A percentile compares a stretch with the other conserved stretches of the same genome.
Evolutionary conservation across 2,797 vertebrate species (phyloP).

Genomic region (Buphagus erythrorhynchus): DNA sequence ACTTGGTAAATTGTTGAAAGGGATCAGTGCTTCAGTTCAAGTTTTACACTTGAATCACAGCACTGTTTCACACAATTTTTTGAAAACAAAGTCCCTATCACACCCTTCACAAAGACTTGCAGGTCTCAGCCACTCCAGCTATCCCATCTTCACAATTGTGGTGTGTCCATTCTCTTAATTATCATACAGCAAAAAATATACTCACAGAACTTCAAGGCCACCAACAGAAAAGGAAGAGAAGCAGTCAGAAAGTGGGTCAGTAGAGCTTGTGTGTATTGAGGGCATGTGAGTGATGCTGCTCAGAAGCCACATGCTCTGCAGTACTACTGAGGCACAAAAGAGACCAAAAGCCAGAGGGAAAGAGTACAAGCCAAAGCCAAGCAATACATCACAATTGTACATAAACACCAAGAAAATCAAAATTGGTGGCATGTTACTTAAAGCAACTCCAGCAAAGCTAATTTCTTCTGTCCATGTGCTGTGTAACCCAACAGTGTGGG

Average conservation of each 20-base stretch:
- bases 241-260: not conserved
- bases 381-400: not conserved
- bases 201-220: not conserved
- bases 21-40: not conserved
- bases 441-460: not conserved
- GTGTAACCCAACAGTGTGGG: rapidly evolving
- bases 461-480: not conserved
- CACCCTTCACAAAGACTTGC: not conserved
- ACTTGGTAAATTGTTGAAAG: not conserved
- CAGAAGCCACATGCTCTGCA: not conserved
- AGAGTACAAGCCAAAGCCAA: not conserved
- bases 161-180: not conserved
- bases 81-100: not conserved
- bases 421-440: not conserved
- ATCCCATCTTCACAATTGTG: not conserved
- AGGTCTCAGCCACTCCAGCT: not conserved
- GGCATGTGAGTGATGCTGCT: not conserved
- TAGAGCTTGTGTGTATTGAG: not conserved
- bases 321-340: not conserved
- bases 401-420: not conserved
- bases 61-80: not conserved
- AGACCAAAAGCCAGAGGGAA: not conserved
- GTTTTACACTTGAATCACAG: not conserved
- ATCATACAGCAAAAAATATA: not conserved
- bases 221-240: not conserved